Evolutionary conservation across 2,113 vertebrate genomes (phyloP), one percentile per base, ranked within the genome.

Genomic region (Salminus brasiliensis): DNA sequence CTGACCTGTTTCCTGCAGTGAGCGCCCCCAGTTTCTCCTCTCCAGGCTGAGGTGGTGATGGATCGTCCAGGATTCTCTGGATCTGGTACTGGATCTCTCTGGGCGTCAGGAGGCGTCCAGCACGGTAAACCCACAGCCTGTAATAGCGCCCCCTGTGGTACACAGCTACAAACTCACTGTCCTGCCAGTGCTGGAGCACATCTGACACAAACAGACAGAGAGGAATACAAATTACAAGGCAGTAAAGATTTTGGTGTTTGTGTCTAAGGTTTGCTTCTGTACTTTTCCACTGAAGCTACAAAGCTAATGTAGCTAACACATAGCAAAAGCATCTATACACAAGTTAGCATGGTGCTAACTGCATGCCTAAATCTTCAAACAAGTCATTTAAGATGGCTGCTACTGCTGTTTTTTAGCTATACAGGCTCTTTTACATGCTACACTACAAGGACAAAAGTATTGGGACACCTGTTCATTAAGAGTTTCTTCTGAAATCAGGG

Each of bases 21-120:
- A 96, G 84, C 1, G 95, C 95, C 0, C 94, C 95, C 60, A 96
- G 89, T 16, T 93, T 94, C 23, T 96, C 95, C 87, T 96, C 96
- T 1, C 94, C 93, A 0, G 93, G 91, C 2, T 76, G 76, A 0
- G 95, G 92, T 0, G 87, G 84, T 0, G 93, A 94, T 0, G 89
- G 74, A 72, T 96, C 94, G 0, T 95, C 93, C 76, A 97, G 81
- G 81, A 97, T 97, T 1, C 83, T 87, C 89, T 96, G 95, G 30
- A 96, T 91, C 90, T 97, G 95, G 74, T 86, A 88, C 79, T 97
- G 93, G 0, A 96, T 91, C 82, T 95, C 95, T 16, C 95, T 78
- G 0, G 96, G 93, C 1, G 90, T 89, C 16, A 96, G 93, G 67
- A 96, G 88, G 15, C 92, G 91, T 5, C 94, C 95, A 0, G 92